Conservation (phyloP, 2,797 vertebrate species). For the Telmatherina bonti region DNA sequence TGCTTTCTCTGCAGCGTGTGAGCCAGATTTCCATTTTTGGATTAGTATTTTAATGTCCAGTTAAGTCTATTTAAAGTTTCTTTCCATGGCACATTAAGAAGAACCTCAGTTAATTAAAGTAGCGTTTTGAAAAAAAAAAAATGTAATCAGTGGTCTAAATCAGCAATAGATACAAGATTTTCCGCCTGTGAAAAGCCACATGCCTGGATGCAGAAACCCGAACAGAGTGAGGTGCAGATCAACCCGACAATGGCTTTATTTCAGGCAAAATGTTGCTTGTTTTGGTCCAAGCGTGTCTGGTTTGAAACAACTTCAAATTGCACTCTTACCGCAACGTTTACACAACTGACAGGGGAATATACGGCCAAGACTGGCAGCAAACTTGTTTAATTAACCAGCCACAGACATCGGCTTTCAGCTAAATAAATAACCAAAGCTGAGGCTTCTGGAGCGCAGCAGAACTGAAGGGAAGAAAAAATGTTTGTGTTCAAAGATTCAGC, state of each 20-base stretch:
- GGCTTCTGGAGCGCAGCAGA: neutral
- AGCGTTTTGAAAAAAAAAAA: too few relatives aligned
- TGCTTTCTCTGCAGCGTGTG: too few relatives aligned
- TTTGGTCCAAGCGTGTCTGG: neutral
- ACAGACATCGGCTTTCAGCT: neutral
- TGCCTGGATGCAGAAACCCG: constrained; percentile 1
- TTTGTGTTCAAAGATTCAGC: constrained; percentile 1
- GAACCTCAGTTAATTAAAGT: too few relatives aligned
- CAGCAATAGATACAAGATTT: neutral
- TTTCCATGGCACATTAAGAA: too few relatives aligned
- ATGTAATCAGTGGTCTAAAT: too few relatives aligned
- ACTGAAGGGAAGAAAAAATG: constrained; percentile 1
- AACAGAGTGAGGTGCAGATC: neutral
- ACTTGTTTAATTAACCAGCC: constrained; percentile 14
- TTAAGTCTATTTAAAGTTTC: too few relatives aligned
- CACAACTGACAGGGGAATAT: neutral
- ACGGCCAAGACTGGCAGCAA: neutral
- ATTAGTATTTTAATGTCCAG: too few relatives aligned
- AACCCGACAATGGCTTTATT: too few relatives aligned
- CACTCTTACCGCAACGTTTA: neutral
- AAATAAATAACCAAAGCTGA: constrained; percentile 1
- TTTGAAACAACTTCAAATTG: neutral
- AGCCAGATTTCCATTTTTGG: too few relatives aligned
- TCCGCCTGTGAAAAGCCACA: neutral
- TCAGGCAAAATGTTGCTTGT: neutral